phyloP scores from a whole-genome alignment of 2,797 vertebrate genomes.

The Astyanax mexicanus region DNA sequence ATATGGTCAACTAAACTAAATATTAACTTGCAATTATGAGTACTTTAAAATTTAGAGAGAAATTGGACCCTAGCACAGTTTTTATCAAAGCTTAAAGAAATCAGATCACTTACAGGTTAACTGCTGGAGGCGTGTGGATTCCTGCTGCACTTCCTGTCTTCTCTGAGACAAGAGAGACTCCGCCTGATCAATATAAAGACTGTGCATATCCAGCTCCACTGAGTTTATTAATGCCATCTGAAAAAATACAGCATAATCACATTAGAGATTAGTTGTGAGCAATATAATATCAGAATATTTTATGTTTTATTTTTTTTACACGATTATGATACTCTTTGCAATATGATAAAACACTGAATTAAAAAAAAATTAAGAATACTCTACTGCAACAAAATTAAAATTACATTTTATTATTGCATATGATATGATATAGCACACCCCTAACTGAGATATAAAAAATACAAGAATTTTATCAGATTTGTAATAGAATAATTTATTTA shows the following conservation, averaged over 20 bases:
- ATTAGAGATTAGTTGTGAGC: no score
- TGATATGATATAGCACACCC: no score
- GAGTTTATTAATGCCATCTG: conserved; percentile 80
- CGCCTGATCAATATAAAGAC: conserved; percentile 81
- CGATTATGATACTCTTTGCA: no score
- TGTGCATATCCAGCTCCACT: conserved; percentile 83
- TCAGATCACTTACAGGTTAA: conserved; percentile 78
- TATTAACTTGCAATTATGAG: neutral
- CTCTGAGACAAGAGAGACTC: conserved; percentile 76
- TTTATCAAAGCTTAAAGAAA: neutral
- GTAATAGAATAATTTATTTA: no score
- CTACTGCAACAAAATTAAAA: no score
- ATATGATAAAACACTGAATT: no score
- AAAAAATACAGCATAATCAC: conserved; percentile 4
- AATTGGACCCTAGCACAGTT: neutral
- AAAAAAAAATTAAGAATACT: no score
- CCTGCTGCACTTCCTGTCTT: conserved; percentile 79
- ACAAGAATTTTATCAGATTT: no score
- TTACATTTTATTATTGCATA: no score
- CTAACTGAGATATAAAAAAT: no score
- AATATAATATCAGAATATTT: no score
- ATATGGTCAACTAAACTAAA: neutral
- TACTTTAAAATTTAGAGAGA: neutral
- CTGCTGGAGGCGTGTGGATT: conserved; percentile 82
- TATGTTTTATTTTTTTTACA: no score